phyloP scores from a whole-genome alignment of 1,140 invertebrate species.

The Pseudomyrmex gracilis region DNA sequence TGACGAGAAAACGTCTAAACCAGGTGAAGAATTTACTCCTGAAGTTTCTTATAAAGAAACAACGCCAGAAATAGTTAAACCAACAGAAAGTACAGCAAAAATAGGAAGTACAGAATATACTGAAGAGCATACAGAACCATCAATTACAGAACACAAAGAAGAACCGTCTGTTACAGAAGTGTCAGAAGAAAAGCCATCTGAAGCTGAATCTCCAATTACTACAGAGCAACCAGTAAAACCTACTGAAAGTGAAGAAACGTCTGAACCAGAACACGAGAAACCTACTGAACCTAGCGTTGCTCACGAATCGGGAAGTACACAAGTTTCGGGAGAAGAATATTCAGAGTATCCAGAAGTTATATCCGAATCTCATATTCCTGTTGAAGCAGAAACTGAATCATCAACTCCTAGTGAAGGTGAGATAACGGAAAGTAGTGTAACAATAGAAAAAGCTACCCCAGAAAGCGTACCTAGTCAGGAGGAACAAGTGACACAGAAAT shows the following conservation, averaged over 20 bases:
- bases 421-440: constrained; percentile 24
- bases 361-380: constrained; percentile 9
- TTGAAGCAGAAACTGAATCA: constrained; percentile 28
- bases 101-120: constrained; percentile 10
- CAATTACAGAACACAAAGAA: constrained; percentile 14
- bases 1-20: constrained; percentile 2
- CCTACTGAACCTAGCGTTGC: background rate
- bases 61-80: constrained; percentile 20
- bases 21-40: constrained; percentile 18
- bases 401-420: constrained; percentile 8
- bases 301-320: constrained; percentile 24
- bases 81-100: constrained; percentile 48
- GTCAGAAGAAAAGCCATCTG: constrained; percentile 42
- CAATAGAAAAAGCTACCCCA: constrained; percentile 41
- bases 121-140: constrained; percentile 3
- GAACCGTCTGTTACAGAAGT: constrained; percentile 16
- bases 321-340: background rate
- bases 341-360: constrained; percentile 29
- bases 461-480: constrained; percentile 37
- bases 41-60: constrained; percentile 24
- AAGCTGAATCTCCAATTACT: constrained; percentile 29
- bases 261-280: constrained; percentile 23
- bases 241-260: background rate
- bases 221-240: constrained; percentile 30
- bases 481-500: constrained; percentile 26